Evolutionary conservation across 1,140 invertebrate species (phyloP).

Genomic region (Papilio dardanus): DNA sequence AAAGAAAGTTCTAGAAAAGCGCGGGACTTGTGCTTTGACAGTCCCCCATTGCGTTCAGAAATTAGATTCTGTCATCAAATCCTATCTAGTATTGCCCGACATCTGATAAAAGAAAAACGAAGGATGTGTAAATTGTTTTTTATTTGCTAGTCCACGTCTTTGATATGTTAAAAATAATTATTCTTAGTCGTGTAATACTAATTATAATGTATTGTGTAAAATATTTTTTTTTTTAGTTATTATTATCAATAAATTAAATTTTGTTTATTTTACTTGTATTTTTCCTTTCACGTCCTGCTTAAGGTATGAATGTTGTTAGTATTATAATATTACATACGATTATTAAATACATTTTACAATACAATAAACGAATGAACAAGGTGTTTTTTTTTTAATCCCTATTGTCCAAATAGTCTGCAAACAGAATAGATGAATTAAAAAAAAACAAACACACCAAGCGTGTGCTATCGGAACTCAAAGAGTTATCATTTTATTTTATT

Average conservation of each 20-base stretch:
- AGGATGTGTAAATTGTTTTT: constrained; percentile 73
- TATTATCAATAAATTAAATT: constrained; percentile 82
- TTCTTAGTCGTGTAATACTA: constrained; percentile 80
- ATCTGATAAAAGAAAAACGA: constrained; percentile 53
- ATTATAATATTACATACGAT: constrained; percentile 35
- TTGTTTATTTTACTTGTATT: constrained; percentile 75
- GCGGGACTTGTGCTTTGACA: constrained; percentile 27
- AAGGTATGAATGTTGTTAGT: constrained; percentile 34
- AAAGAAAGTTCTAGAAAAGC: constrained; percentile 37
- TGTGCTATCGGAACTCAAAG: too few relatives aligned
- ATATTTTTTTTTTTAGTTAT: constrained; percentile 81
- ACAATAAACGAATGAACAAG: constrained; percentile 33
- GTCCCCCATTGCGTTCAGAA: constrained; percentile 6
- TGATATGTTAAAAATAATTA: constrained; percentile 79
- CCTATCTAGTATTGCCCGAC: constrained; percentile 52
- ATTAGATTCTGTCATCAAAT: constrained; percentile 5
- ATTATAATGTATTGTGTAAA: constrained; percentile 81
- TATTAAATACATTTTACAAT: constrained; percentile 37
- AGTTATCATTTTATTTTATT: too few relatives aligned
- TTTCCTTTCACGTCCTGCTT: constrained; percentile 46
- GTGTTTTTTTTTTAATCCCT: constrained; percentile 12
- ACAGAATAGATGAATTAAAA: neutral
- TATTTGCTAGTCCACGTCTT: constrained; percentile 79
- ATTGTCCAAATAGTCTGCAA: neutral
- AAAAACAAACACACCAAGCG: too few relatives aligned